phyloP scores from a whole-genome alignment of 2,113 vertebrate species.

The Lathamus discolor region DNA sequence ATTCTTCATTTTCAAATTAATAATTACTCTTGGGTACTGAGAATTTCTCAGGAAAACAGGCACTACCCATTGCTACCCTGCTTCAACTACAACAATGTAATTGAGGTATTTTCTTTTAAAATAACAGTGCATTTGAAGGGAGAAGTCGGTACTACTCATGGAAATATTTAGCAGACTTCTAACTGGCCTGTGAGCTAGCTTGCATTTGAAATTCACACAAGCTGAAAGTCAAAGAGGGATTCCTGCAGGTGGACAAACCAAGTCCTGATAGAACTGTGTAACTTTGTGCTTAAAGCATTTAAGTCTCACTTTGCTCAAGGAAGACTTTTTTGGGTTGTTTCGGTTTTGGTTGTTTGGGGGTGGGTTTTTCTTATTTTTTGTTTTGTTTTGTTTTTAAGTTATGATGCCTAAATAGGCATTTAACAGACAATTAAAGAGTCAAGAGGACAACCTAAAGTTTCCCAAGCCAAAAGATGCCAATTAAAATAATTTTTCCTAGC shows the following conservation, averaged over 20 bases:
- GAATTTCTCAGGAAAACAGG: background rate
- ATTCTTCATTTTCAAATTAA: background rate
- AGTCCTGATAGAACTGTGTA: background rate
- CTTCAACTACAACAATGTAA: background rate
- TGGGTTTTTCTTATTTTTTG: too few relatives aligned
- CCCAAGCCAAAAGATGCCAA: background rate
- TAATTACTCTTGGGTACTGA: background rate
- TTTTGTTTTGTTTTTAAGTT: background rate
- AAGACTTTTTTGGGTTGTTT: background rate
- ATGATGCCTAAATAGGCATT: background rate
- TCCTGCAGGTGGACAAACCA: background rate
- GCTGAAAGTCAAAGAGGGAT: background rate
- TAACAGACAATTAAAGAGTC: background rate
- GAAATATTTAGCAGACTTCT: background rate
- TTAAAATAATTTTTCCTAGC: background rate
- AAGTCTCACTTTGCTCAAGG: background rate
- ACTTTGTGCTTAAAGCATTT: background rate
- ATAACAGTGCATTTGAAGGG: background rate
- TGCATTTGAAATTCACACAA: background rate
- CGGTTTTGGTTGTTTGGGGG: too few relatives aligned
- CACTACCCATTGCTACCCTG: background rate
- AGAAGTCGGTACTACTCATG: background rate
- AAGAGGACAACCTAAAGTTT: background rate
- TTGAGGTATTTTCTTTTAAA: too few relatives aligned
- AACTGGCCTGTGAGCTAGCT: background rate